Evolutionary conservation across 92 coral and sea anemone species (phyloP).

Genomic region (Porites cylindrica): DNA sequence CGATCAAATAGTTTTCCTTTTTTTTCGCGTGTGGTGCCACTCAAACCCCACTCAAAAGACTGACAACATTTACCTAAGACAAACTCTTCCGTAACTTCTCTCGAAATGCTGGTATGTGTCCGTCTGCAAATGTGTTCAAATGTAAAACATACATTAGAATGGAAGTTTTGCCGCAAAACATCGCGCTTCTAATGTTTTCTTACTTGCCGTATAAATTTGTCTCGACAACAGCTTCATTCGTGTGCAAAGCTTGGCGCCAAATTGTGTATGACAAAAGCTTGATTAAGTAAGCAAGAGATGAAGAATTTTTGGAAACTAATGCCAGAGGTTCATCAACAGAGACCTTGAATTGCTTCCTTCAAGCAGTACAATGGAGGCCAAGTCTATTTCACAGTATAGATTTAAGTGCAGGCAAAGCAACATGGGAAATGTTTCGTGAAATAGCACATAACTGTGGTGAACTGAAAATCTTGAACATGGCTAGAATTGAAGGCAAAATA

Average conservation of each 20-base stretch:
- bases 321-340: constrained; percentile 4
- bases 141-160: not conserved
- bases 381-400: constrained; percentile 10
- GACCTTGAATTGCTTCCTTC: constrained; percentile 6
- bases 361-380: constrained; percentile 15
- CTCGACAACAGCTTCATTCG: constrained; percentile 20
- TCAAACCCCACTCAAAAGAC: not conserved
- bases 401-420: constrained; percentile 3
- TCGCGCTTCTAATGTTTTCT: not conserved
- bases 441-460: not conserved
- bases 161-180: constrained; percentile 4
- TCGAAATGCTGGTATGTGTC: not conserved
- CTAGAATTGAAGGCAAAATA: constrained; percentile 3
- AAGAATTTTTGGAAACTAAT: constrained; percentile 9
- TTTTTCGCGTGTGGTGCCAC: not conserved
- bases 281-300: not conserved
- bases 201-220: constrained; percentile 28
- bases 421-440: not conserved
- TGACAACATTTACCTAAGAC: constrained; percentile 1
- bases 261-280: constrained; percentile 2
- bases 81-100: not conserved
- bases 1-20: not conserved
- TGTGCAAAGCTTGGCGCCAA: constrained; percentile 32
- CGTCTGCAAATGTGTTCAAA: not conserved
- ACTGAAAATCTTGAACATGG: constrained; percentile 14